Evolutionary conservation across 1,140 invertebrate genomes (phyloP).

Genomic region (Octopus sinensis): DNA sequence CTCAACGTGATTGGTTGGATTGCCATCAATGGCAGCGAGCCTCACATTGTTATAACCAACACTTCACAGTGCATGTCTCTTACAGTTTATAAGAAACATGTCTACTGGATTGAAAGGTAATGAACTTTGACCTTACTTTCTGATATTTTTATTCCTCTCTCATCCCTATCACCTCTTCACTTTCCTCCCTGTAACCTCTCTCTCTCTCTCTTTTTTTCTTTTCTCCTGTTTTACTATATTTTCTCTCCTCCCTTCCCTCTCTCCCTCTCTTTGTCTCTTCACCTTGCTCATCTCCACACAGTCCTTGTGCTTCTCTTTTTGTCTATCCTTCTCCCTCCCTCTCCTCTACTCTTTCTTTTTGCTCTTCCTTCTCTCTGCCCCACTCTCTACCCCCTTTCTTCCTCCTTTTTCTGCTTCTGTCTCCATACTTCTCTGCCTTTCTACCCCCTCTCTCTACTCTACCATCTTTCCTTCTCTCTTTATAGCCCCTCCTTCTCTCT

Average conservation of each 20-base stretch:
- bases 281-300: background rate
- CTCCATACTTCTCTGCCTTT: no score
- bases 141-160: background rate
- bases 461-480: no score
- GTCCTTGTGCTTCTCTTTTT: background rate
- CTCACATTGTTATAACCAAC: constrained; percentile 64
- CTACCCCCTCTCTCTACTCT: no score
- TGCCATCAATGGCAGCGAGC: constrained; percentile 26
- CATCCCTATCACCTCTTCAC: background rate
- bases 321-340: background rate
- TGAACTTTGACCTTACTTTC: background rate
- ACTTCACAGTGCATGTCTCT: constrained; percentile 49
- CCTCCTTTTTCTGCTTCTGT: background rate
- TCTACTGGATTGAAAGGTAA: constrained; percentile 66
- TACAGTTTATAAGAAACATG: constrained; percentile 57
- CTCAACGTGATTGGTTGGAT: constrained; percentile 51
- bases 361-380: background rate
- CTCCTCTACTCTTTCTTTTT: background rate
- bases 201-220: background rate
- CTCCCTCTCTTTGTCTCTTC: constrained; percentile 6
- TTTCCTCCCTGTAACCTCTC: constrained; percentile 26
- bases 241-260: background rate
- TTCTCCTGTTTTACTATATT: background rate
- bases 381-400: background rate
- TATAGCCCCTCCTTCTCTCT: no score